Conservation (phyloP, 1,140 invertebrate genomes). For the Penaeus chinensis region DNA sequence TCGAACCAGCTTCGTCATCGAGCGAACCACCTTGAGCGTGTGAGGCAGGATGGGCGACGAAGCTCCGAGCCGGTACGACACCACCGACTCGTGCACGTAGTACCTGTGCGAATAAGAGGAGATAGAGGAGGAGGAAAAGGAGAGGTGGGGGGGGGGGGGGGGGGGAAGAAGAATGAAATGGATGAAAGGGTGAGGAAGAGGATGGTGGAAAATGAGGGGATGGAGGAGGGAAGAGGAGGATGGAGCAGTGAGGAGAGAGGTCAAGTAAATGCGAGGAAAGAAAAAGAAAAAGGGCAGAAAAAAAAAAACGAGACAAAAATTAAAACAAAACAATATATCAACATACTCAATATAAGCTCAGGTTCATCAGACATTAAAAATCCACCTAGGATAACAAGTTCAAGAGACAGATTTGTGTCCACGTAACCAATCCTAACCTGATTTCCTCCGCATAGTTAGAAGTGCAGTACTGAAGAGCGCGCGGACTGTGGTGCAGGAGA, state of each 20-base stretch:
- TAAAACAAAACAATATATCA: too few relatives aligned
- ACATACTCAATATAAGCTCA: too few relatives aligned
- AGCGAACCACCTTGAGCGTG: slow-evolving; percentile 48
- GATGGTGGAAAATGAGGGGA: too few relatives aligned
- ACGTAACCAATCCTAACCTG: not conserved
- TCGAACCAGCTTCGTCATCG: slow-evolving; percentile 35
- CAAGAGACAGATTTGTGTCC: too few relatives aligned
- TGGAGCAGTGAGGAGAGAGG: too few relatives aligned
- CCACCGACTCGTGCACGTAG: slow-evolving; percentile 50
- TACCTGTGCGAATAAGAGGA: slow-evolving; percentile 24
- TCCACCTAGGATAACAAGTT: too few relatives aligned
- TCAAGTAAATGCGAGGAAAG: too few relatives aligned
- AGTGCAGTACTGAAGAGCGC: slow-evolving; percentile 40
- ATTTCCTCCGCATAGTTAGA: slow-evolving; percentile 49
- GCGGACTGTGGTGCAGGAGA: slow-evolving; percentile 46
- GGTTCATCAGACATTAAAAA: too few relatives aligned
- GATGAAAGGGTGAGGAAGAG: too few relatives aligned
- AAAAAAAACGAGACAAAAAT: too few relatives aligned
- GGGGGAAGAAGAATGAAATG: not conserved
- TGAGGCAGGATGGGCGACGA: slow-evolving; percentile 34
- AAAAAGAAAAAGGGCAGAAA: too few relatives aligned
- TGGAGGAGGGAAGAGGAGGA: too few relatives aligned
- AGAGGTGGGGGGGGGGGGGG: not conserved
- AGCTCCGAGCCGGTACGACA: slow-evolving; percentile 25
- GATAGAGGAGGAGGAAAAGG: not conserved